Evolutionary conservation across 1,140 invertebrate genomes (phyloP), one percentile per base, ranked within the genome.

Genomic region (Saccostrea echinata): DNA sequence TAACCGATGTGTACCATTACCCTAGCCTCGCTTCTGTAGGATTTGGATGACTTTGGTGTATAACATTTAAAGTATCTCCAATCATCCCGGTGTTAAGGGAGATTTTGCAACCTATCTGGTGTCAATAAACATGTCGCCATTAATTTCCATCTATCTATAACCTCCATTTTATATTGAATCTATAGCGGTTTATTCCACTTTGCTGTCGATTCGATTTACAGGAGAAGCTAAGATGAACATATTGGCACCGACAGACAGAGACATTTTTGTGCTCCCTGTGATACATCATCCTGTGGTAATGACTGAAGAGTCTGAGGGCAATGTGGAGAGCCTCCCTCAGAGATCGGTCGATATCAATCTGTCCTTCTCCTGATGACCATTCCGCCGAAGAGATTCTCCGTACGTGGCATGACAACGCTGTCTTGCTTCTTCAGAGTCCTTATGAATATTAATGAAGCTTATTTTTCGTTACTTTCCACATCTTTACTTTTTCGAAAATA

Each of bases 111-210:
- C 27, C 27, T 33, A 21, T 76, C 27, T 16, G 24, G 30, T 76
- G 68, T 76, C 68, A 76, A 76, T 76, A 76, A 76, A 76, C 68
- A 76, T 76, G 68, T 76, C 68, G 68, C 68, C 30, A 76, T 76
- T 76, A 76, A 76, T 76, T 76, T 27, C 68, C 68, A 76, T 27
- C 68, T 30, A 76, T 76, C 68, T 13, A 76, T 76, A 76, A 33
- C 68, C 30, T 18, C 24, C 68, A 76, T 76, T 76, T 76, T 43
- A n/a, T 76, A 76, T 76, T 76, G 68, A 76, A 76, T 76, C 68
- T 33, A 76, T 27, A 9, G 68, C 68, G 27, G 68, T 76, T 76
- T 76, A 76, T 76, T 33, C 68, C 68, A 35, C 68, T 76, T 76
- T 33, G 12, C 68, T 76, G 68, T 76, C 68, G 68, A 76, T 76